A percentile compares a stretch with the other conserved stretches of the same genome.
These are phyloP conservation scores for Cliona cf. orientalis DNA, from an alignment of 37 sponge, comb jelly and placozoan species.

Conservation along the genomic window DNA sequence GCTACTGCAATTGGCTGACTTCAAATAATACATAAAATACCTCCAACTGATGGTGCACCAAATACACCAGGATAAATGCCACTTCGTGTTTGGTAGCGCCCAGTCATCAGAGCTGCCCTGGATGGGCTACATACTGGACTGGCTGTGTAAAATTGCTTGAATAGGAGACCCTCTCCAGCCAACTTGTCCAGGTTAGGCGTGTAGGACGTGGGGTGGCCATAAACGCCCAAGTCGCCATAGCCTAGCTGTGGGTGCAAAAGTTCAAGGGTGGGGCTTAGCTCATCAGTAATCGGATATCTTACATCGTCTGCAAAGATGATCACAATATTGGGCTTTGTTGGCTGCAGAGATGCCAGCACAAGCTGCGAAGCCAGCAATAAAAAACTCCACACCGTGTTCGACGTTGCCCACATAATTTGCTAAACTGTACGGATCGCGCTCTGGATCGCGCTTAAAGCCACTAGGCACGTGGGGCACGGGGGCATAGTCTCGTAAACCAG, in stretches of 20 bases:
- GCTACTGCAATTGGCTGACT: not conserved
- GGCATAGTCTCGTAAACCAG: too few species aligned
- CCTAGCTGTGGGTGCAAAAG: constrained; percentile 41
- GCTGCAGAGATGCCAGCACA: too few species aligned
- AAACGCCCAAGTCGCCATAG: constrained; percentile 66
- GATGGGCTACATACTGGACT: constrained; percentile 81
- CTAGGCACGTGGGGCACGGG: too few species aligned
- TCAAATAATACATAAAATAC: too few species aligned
- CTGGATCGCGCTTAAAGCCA: too few species aligned
- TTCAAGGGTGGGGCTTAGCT: not conserved
- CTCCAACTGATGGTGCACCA: constrained; percentile 42
- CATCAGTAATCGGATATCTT: constrained; percentile 17
- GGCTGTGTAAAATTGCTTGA: constrained; percentile 65
- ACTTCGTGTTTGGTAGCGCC: constrained; percentile 70
- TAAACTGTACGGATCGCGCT: too few species aligned
- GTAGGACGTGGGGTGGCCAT: constrained; percentile 81
- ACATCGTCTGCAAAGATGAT: constrained; percentile 86
- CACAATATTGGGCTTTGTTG: constrained; percentile 78
- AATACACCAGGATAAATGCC: constrained; percentile 82
- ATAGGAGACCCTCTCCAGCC: constrained; percentile 67
- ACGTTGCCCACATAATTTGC: too few species aligned
- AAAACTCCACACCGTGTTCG: too few species aligned
- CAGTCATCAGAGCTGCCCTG: constrained; percentile 74
- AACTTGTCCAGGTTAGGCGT: constrained; percentile 78
- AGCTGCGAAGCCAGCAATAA: too few species aligned